These are phyloP conservation scores for Balanococcus diminutus DNA, from an alignment of 2,888 invertebrate genomes.

Conservation along the genomic window DNA sequence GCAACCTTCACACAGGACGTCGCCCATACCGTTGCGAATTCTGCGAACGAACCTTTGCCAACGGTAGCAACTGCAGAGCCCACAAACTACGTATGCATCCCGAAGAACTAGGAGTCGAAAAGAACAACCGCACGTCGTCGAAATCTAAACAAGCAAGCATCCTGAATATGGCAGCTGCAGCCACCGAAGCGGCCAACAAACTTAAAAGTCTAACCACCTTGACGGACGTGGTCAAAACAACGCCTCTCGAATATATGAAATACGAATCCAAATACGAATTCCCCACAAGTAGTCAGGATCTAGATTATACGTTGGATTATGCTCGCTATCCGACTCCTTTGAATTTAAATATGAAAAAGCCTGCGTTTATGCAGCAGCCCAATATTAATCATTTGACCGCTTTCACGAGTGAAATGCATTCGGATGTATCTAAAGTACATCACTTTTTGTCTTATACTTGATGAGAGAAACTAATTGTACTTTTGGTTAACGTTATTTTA, in stretches of 20 bases:
- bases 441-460: constrained; percentile 40
- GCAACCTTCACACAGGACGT: constrained; percentile 67
- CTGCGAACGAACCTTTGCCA: constrained; percentile 67
- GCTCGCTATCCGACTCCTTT: constrained; percentile 27
- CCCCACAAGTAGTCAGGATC: constrained; percentile 27
- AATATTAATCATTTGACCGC: constrained; percentile 47
- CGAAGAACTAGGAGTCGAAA: constrained; percentile 60
- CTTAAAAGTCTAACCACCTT: background rate
- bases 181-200: background rate
- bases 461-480: background rate
- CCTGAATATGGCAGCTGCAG: background rate
- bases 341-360: constrained; percentile 48
- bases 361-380: constrained; percentile 42
- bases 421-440: constrained; percentile 45
- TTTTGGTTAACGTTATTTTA: background rate
- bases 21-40: constrained; percentile 67
- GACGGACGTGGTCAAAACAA: constrained; percentile 1
- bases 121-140: constrained; percentile 22
- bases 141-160: background rate
- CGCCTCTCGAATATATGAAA: constrained; percentile 28
- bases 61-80: constrained; percentile 67
- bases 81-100: constrained; percentile 67
- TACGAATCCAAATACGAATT: constrained; percentile 50
- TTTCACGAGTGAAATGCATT: constrained; percentile 44
- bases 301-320: constrained; percentile 44